Base-by-base conservation (phyloP, 1,140 invertebrate species). In the Drosophila erecta region DNA sequence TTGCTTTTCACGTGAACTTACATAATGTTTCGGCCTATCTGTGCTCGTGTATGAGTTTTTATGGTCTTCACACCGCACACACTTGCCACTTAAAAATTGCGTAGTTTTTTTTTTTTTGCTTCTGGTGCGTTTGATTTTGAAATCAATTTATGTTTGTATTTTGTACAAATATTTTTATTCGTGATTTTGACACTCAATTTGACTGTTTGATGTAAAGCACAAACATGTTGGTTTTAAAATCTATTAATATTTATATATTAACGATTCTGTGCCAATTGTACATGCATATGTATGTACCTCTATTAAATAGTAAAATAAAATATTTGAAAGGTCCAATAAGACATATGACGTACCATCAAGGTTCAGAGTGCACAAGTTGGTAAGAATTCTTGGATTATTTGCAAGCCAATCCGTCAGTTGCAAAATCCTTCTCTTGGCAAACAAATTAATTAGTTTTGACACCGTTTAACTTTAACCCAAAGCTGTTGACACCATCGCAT, bases 1-100 rank as follows among this genome's bases (percentile, higher is more conserved):
- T 58, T 75, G 75, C 30, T 83, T 67, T 83, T 79, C 62, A 81
- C 78, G 74, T 73, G 67, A 46, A 70, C 47, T 81, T 83, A 58
- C 79, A 81, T 81, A 77, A 83, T 81, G 6, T 51, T 20, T 51
- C 27, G 37, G 15, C 20, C 47, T 30, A 58, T 38, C 54, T 33
- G 12, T n/a, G 35, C 46, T 15, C 37, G 27, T 35, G 17, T 69
- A 15, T 27, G 22, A 20, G n/a, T 14, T 22, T n/a, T 62, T 27
- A 54, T 30, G 57, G 33, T 51, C 22, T 71, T 40, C 30, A 27
- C 51, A 38, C 38, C 47, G 65, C 46, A 54, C 20, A 62, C 41
- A 35, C 20, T 33, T 33, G 40, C 37, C 14, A 15, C 12, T 43
- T 15, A 53, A 49, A 53, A 77, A 77, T 71, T 76, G 73, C 47